Evolutionary conservation across 2,113 vertebrate species (phyloP).

Genomic region (Oreotrochilus melanogaster): DNA sequence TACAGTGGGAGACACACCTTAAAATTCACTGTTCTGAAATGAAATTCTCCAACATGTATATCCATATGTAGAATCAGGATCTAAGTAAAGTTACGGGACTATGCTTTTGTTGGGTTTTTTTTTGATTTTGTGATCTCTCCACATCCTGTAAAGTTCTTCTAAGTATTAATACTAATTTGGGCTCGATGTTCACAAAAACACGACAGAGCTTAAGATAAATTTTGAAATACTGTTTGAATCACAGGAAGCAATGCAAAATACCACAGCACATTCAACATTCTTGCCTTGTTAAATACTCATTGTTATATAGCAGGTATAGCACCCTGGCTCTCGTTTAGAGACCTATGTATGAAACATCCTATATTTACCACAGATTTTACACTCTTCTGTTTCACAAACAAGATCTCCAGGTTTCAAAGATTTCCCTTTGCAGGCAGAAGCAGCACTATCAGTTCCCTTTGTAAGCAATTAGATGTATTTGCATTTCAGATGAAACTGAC

Average conservation of each 20-base stretch:
- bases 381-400: not conserved
- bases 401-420: not conserved
- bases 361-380: not conserved
- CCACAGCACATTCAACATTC: not conserved
- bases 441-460: not conserved
- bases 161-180: not conserved
- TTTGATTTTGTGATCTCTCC: not conserved
- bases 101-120: not conserved
- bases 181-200: not conserved
- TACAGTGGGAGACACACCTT: not conserved
- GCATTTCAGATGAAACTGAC: conserved; percentile 18
- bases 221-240: not conserved
- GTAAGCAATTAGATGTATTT: conserved; percentile 20
- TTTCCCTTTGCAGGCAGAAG: not conserved
- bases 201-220: not conserved
- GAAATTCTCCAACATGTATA: not conserved
- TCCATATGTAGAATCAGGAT: not conserved
- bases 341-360: not conserved
- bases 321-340: not conserved
- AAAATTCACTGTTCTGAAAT: not conserved
- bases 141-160: not conserved
- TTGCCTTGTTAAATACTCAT: not conserved
- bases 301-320: not conserved
- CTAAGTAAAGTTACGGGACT: not conserved
- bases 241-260: not conserved